These are phyloP conservation scores for Euwallacea similis DNA, from an alignment of 1,140 invertebrate species.

Conservation along the genomic window DNA sequence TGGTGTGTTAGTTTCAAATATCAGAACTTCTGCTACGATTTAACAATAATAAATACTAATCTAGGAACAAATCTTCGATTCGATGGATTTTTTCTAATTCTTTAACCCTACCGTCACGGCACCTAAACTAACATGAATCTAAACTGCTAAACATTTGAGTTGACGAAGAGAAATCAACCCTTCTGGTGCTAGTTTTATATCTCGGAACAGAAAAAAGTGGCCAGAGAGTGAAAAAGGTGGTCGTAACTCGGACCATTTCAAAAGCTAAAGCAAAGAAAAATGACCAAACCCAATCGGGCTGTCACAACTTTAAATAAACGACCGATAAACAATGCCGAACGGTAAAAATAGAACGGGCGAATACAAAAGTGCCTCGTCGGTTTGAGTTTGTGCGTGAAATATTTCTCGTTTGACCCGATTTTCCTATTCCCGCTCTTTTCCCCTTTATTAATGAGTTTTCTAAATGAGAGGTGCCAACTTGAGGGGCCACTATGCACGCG, in stretches of 20 bases:
- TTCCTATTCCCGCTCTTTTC: slow-evolving; percentile 5
- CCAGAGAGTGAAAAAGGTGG: background rate
- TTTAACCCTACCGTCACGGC: too few species aligned
- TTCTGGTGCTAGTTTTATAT: too few species aligned
- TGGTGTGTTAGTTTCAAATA: too few species aligned
- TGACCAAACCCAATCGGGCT: slow-evolving; percentile 11
- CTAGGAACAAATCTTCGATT: too few species aligned
- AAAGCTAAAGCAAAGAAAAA: slow-evolving; percentile 7
- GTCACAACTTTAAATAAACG: slow-evolving; percentile 25
- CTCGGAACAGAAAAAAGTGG: too few species aligned
- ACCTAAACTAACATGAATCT: too few species aligned
- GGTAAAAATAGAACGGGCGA: slow-evolving; percentile 11
- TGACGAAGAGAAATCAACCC: too few species aligned
- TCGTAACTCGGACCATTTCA: background rate
- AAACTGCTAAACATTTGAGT: too few species aligned
- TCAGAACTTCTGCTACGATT: too few species aligned
- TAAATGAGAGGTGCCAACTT: slow-evolving; percentile 13
- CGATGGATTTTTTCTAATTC: too few species aligned
- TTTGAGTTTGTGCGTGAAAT: slow-evolving; percentile 20
- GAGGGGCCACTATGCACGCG: slow-evolving; percentile 9
- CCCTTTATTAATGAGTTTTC: slow-evolving; percentile 19
- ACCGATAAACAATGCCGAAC: slow-evolving; percentile 23
- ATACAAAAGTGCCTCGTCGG: slow-evolving; percentile 15
- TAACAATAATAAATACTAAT: too few species aligned
- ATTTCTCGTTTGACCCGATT: slow-evolving; percentile 21